Conservation (phyloP, 2,888 invertebrate species). For the Drosophila kuntzei region DNA sequence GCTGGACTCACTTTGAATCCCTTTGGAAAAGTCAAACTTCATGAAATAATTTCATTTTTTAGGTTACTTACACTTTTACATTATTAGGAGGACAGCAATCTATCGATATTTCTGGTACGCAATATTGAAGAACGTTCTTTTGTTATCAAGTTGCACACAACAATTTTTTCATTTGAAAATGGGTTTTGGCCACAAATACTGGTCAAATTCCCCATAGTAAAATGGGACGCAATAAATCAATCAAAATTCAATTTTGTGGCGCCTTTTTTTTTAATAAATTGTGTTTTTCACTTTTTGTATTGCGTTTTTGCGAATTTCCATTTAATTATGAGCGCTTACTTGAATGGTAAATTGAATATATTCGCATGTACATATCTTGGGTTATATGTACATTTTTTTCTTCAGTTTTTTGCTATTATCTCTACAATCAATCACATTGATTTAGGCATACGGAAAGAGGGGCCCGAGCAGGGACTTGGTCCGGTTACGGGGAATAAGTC, state of each 20-base stretch:
- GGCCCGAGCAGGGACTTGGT: slow-evolving; percentile 8
- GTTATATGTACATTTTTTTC: slow-evolving; percentile 1
- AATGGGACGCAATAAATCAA: slow-evolving; percentile 53
- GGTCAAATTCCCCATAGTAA: too few species aligned
- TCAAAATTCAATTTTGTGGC: slow-evolving; percentile 54
- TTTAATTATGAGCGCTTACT: slow-evolving; percentile 65
- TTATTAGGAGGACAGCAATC: too few species aligned
- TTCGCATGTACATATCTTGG: not conserved
- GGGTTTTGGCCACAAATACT: too few species aligned
- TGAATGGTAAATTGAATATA: slow-evolving; percentile 63
- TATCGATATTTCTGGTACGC: too few species aligned
- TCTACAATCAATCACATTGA: slow-evolving; percentile 60
- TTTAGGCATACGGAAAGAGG: slow-evolving; percentile 1
- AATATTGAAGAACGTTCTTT: too few species aligned
- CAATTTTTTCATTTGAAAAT: too few species aligned
- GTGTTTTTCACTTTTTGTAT: slow-evolving; percentile 3
- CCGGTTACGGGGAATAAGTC: not conserved
- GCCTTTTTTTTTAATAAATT: slow-evolving; percentile 13
- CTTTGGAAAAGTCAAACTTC: too few species aligned
- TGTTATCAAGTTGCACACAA: too few species aligned
- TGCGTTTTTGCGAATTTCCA: slow-evolving; percentile 42
- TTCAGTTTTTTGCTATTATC: not conserved
- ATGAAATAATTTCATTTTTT: too few species aligned
- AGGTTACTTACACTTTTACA: too few species aligned
- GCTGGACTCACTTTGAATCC: too few species aligned